A percentile compares a stretch with the other conserved stretches of the same genome.
Conservation (phyloP, 2,888 invertebrate species). For the Drosophila neotestacea region DNA sequence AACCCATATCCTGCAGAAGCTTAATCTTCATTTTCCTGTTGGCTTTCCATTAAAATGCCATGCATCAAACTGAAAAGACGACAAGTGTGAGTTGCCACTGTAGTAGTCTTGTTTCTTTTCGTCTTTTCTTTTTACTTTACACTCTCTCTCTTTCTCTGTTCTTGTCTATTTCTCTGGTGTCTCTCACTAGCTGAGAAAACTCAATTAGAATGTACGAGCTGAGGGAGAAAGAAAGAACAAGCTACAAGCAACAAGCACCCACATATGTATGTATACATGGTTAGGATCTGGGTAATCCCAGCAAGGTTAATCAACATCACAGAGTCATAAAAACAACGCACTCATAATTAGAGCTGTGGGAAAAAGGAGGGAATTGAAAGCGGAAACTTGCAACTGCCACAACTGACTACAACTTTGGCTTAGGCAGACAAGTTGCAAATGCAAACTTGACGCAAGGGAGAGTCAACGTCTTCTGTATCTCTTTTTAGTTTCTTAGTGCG, state of each 20-base stretch:
- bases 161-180: slow-evolving; percentile 21
- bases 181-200: slow-evolving; percentile 48
- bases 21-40: slow-evolving; percentile 69
- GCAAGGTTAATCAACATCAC: slow-evolving; percentile 42
- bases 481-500: background rate
- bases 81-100: slow-evolving; percentile 33
- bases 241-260: slow-evolving; percentile 37
- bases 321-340: slow-evolving; percentile 11
- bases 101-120: slow-evolving; percentile 10
- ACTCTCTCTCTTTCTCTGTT: slow-evolving; percentile 9
- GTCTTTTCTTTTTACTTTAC: slow-evolving; percentile 12
- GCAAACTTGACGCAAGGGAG: slow-evolving; percentile 9
- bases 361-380: slow-evolving; percentile 30
- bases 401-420: slow-evolving; percentile 51
- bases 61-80: slow-evolving; percentile 64
- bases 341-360: slow-evolving; percentile 46
- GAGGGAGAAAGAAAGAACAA: slow-evolving; percentile 16
- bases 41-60: slow-evolving; percentile 69
- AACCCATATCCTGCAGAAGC: slow-evolving; percentile 45
- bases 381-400: slow-evolving; percentile 39
- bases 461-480: slow-evolving; percentile 8
- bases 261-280: slow-evolving; percentile 32
- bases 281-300: slow-evolving; percentile 32
- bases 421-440: slow-evolving; percentile 45
- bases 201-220: slow-evolving; percentile 70